phyloP scores from a whole-genome alignment of 1,140 invertebrate genomes.

The Luehdorfia chinensis region DNA sequence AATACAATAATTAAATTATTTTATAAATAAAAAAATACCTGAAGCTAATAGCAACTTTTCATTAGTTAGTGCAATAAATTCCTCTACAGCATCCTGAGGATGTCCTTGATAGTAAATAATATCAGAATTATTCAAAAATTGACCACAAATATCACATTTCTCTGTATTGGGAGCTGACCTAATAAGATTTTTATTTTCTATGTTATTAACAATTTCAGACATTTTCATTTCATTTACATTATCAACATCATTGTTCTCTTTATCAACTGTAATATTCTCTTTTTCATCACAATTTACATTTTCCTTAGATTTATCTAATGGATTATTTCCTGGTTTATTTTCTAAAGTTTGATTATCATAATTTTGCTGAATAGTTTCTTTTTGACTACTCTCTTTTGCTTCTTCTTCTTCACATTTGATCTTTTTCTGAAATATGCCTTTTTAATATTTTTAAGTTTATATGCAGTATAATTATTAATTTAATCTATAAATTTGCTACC shows the following conservation, averaged over 20 bases:
- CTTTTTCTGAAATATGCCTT: no score
- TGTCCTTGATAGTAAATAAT: constrained; percentile 85
- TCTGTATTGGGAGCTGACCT: constrained; percentile 35
- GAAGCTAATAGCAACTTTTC: constrained; percentile 86
- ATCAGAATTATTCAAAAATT: constrained; percentile 81
- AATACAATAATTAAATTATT: neutral
- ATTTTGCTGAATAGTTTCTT: no score
- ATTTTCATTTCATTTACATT: constrained; percentile 22
- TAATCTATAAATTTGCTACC: no score
- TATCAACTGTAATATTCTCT: neutral
- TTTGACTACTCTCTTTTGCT: no score
- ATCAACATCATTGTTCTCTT: constrained; percentile 16
- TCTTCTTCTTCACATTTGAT: no score
- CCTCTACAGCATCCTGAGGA: constrained; percentile 85
- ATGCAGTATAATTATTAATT: no score
- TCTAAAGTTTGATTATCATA: no score
- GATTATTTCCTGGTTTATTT: no score
- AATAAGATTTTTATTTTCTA: constrained; percentile 14
- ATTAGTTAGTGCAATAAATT: constrained; percentile 87
- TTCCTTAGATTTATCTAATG: no score
- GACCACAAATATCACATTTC: constrained; percentile 68
- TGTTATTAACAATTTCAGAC: constrained; percentile 17
- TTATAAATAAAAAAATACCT: constrained; percentile 48
- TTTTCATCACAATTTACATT: neutral
- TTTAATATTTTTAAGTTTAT: no score